Conservation (phyloP, 2,888 invertebrate species). For the Euplagia quadripunctaria region DNA sequence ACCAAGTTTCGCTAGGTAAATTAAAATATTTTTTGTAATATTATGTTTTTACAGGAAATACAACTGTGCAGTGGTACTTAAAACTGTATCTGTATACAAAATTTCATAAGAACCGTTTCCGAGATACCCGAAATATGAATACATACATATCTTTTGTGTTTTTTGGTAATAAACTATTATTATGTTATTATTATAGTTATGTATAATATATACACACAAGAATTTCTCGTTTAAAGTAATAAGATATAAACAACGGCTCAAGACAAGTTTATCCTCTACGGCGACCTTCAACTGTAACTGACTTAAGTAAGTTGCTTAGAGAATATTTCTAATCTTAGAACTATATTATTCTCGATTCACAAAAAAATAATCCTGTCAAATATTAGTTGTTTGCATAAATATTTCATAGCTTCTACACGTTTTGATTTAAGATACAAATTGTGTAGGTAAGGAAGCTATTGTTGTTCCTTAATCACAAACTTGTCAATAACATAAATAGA, state of each 20-base stretch:
- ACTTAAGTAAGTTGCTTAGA: not conserved
- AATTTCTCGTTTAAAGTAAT: no score
- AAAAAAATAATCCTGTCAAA: not conserved
- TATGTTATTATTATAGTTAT: no score
- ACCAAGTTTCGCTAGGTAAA: no score
- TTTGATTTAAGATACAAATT: not conserved
- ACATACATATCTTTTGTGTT: no score
- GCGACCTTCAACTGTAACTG: not conserved
- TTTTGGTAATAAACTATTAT: no score
- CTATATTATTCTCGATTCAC: not conserved
- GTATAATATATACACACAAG: no score
- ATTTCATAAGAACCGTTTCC: no score
- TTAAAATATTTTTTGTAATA: no score
- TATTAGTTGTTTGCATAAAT: not conserved
- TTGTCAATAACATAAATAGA: not conserved
- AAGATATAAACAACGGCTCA: not conserved
- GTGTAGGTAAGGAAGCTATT: not conserved
- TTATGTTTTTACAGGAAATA: no score
- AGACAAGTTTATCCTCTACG: not conserved
- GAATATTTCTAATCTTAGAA: not conserved
- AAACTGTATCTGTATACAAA: no score
- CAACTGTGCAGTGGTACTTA: no score
- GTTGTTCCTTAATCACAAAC: not conserved
- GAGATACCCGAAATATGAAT: no score
- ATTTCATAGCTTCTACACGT: not conserved